These are phyloP conservation scores for Rhagonycha lutea DNA, from an alignment of 2,888 invertebrate species.

Conservation along the genomic window DNA sequence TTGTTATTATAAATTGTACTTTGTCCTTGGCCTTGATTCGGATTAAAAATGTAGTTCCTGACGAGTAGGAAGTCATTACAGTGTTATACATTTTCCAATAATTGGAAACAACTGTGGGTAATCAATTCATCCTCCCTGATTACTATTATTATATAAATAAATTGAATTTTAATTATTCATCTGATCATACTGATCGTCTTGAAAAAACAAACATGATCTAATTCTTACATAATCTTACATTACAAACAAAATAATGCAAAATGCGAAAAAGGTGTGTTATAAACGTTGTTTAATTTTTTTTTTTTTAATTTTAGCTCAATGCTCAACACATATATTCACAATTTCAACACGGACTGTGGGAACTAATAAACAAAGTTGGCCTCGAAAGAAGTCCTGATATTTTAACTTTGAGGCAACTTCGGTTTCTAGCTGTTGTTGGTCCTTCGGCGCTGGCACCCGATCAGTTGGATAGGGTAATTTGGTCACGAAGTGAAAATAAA, in stretches of 20 bases:
- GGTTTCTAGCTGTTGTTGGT: conserved; percentile 78
- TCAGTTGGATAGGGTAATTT: conserved; percentile 75
- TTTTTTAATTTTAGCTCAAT: conserved; percentile 65
- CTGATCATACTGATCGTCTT: not conserved
- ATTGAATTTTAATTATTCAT: not conserved
- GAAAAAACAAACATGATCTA: not conserved
- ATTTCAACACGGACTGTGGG: conserved; percentile 80
- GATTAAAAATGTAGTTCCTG: not conserved
- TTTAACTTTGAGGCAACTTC: conserved; percentile 71
- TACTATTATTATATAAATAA: not conserved
- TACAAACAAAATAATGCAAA: not conserved
- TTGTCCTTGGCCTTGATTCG: conserved; percentile 8
- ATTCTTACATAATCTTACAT: not conserved
- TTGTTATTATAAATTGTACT: not conserved
- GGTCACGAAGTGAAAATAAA: not conserved
- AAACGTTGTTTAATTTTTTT: not conserved
- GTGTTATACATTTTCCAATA: not conserved
- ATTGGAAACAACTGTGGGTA: not conserved
- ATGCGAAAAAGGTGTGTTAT: not conserved
- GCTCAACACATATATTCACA: conserved; percentile 81
- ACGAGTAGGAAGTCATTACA: not conserved
- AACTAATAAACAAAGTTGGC: conserved; percentile 73
- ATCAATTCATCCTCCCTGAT: not conserved
- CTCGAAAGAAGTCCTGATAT: conserved; percentile 68
- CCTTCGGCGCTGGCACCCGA: conserved; percentile 83